phyloP scores from a whole-genome alignment of 2,113 vertebrate genomes.

The Tympanuchus pallidicinctus region DNA sequence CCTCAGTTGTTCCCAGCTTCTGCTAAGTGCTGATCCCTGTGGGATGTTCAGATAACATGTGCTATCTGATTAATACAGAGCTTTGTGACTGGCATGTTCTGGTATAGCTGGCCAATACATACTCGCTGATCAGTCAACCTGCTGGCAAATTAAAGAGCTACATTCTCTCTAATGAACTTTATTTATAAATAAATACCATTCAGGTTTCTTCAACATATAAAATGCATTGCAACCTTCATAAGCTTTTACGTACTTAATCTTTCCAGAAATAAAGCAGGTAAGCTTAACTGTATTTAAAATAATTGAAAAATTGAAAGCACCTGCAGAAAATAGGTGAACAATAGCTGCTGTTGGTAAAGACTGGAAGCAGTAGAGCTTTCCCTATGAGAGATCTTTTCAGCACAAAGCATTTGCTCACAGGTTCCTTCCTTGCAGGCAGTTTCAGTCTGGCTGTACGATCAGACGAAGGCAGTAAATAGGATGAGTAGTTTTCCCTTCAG shows the following conservation, averaged over 20 bases:
- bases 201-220: background rate
- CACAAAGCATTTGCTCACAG: background rate
- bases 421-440: background rate
- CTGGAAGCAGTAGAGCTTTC: background rate
- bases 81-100: background rate
- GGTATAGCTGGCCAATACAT: background rate
- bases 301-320: background rate
- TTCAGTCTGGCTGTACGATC: background rate
- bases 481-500: background rate
- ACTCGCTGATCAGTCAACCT: conserved; percentile 2
- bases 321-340: background rate
- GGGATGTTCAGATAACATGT: background rate
- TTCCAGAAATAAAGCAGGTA: background rate
- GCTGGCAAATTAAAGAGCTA: background rate
- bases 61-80: background rate
- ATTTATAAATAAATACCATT: background rate
- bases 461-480: background rate
- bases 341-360: background rate
- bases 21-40: background rate
- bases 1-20: background rate
- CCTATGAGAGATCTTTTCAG: background rate
- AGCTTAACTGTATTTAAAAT: background rate
- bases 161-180: conserved; percentile 11
- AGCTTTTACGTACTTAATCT: background rate
- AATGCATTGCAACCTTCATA: background rate